Percentiles rank a stretch among this genome's conserved stretches.
These are phyloP conservation scores for Lathamus discolor DNA, from an alignment of 2,113 vertebrate genomes.

Conservation along the genomic window DNA sequence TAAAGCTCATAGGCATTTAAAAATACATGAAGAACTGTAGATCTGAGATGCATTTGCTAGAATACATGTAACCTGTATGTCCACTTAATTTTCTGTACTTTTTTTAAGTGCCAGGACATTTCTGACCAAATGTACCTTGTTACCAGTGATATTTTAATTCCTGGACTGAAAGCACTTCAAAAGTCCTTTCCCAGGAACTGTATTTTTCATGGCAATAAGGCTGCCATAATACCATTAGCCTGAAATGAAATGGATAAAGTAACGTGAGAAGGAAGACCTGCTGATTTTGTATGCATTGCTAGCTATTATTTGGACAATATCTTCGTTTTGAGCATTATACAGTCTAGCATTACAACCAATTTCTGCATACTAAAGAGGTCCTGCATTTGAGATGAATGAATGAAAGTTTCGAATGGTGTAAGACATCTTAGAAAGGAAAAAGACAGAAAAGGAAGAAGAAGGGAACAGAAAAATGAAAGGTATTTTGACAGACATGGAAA, in stretches of 20 bases:
- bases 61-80: background rate
- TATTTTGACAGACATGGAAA: background rate
- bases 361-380: background rate
- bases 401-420: background rate
- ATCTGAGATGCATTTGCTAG: background rate
- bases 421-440: background rate
- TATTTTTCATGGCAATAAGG: background rate
- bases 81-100: background rate
- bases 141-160: conserved; percentile 41
- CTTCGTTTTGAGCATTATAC: background rate
- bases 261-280: background rate
- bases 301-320: conserved; percentile 28
- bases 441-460: background rate
- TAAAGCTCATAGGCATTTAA: background rate
- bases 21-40: background rate
- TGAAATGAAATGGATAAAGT: conserved; percentile 13
- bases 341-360: background rate
- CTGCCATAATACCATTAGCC: background rate
- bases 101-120: background rate
- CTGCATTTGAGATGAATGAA: background rate
- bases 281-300: background rate
- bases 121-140: background rate
- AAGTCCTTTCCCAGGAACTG: background rate
- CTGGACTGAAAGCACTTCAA: background rate
- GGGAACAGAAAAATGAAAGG: background rate